Base-by-base conservation (phyloP, 1,140 invertebrate genomes). In the Paramacrobiotus metropolitanus region DNA sequence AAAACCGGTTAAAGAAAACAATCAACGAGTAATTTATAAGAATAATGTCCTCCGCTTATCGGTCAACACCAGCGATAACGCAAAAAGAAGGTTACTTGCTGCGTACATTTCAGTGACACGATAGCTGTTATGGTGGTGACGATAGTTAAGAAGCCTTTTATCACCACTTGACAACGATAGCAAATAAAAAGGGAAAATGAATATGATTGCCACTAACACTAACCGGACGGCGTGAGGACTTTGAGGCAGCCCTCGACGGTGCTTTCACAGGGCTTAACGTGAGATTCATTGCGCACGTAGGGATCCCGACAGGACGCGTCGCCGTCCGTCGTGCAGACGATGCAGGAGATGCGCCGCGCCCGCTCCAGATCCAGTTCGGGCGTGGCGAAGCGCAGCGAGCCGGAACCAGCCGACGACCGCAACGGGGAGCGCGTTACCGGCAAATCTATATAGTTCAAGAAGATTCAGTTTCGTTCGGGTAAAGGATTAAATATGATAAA, bases 291-390 rank as follows among this genome's bases (percentile, higher is more conserved):
- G 4, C 48, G 15, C 4, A 55, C 24, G 48, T 55, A 55, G 24
- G 48, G 48, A 55, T 55, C 48, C 4, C 48, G 48, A 24, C 48
- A 55, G 24, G 48, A 55, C 24, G 9, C 15, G 24, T 55, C 48
- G 48, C 48, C 48, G 48, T 18, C 48, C 48, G 48, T 55, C 9
- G 48, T 55, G 48, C 48, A 55, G 4, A 55, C 24, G 4, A 55
- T 40, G 34, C 34, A 40, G 9, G 34, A 40, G 9, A 40, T 40
- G 9, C 34, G 34, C 9, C 9, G 9, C 9, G 34, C n/a, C n/a
- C n/a, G n/a, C n/a, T n/a, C n/a, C n/a, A n/a, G n/a, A n/a, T n/a
- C n/a, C n/a, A n/a, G n/a, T 9, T 40, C 34, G 34, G 34, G 34
- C 9, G 34, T 40, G 34, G 34, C 9, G 9, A 40, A 40, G 9